These are phyloP conservation scores for Catajapyx aquilonaris DNA, from an alignment of 1,140 invertebrate genomes.

Conservation along the genomic window DNA sequence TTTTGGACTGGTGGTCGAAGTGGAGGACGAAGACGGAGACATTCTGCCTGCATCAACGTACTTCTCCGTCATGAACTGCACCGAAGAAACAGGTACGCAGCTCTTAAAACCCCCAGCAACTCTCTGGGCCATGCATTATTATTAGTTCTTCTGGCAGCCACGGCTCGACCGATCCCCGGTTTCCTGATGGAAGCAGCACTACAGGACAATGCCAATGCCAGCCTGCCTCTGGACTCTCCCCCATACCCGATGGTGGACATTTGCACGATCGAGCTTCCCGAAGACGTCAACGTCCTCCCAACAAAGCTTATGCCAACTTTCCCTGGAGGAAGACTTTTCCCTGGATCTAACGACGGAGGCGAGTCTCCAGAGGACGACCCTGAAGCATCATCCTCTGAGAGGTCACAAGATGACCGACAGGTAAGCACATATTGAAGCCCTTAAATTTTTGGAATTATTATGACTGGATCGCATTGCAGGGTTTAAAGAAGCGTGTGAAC, in stretches of 20 bases:
- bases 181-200: slow-evolving; percentile 6
- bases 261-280: slow-evolving; percentile 12
- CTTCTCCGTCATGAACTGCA: slow-evolving; percentile 27
- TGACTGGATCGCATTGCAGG: too few species aligned
- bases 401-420: too few species aligned
- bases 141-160: slow-evolving; percentile 8
- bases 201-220: not conserved
- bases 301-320: too few species aligned
- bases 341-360: too few species aligned
- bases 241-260: slow-evolving; percentile 13
- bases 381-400: too few species aligned
- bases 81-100: slow-evolving; percentile 23
- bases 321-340: too few species aligned
- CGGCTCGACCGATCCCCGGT: slow-evolving; percentile 7
- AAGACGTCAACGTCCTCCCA: too few species aligned
- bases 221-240: slow-evolving; percentile 5
- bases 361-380: too few species aligned
- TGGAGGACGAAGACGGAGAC: slow-evolving; percentile 36
- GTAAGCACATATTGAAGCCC: too few species aligned
- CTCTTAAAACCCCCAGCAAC: not conserved
- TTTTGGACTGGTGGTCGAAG: slow-evolving; percentile 32
- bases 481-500: too few species aligned
- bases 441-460: too few species aligned
- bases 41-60: slow-evolving; percentile 26
- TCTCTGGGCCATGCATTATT: not conserved